Evolutionary conservation across 2,888 invertebrate species (phyloP).

Genomic region (Automeris io): DNA sequence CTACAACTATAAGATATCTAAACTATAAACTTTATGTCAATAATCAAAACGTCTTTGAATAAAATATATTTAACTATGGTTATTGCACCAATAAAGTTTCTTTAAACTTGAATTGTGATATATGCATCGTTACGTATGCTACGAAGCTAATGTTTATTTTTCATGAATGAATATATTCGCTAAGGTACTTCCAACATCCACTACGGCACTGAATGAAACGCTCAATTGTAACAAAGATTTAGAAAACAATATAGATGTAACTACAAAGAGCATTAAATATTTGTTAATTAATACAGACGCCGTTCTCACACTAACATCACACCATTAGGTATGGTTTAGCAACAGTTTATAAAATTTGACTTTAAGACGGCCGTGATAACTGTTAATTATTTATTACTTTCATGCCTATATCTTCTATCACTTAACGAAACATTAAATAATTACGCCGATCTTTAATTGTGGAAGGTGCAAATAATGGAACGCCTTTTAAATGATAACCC

Average conservation of each 20-base stretch:
- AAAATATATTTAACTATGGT: no score
- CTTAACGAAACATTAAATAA: slow-evolving; percentile 37
- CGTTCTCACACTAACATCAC: slow-evolving; percentile 31
- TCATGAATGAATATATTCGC: slow-evolving; percentile 2
- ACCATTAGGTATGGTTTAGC: slow-evolving; percentile 32
- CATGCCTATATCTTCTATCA: slow-evolving; percentile 29
- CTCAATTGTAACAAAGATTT: slow-evolving; percentile 20
- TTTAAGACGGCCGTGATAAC: slow-evolving; percentile 31
- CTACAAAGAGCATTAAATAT: slow-evolving; percentile 11
- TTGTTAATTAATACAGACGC: slow-evolving; percentile 10
- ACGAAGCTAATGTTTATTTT: background rate
- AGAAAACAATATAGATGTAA: slow-evolving; percentile 26
- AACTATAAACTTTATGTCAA: no score
- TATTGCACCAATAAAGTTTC: no score
- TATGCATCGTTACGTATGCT: background rate
- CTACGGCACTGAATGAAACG: slow-evolving; percentile 12
- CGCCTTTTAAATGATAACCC: no score
- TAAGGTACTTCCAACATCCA: slow-evolving; percentile 13
- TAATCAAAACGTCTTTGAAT: no score
- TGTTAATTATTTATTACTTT: slow-evolving; percentile 31
- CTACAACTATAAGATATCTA: no score
- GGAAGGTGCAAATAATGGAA: no score
- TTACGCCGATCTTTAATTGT: slow-evolving; percentile 14
- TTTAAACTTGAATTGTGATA: no score
- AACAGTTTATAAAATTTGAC: slow-evolving; percentile 38